Percentiles rank a stretch among this genome's conserved stretches.
phyloP scores from a whole-genome alignment of 2,113 vertebrate species.

The Grus americana region DNA sequence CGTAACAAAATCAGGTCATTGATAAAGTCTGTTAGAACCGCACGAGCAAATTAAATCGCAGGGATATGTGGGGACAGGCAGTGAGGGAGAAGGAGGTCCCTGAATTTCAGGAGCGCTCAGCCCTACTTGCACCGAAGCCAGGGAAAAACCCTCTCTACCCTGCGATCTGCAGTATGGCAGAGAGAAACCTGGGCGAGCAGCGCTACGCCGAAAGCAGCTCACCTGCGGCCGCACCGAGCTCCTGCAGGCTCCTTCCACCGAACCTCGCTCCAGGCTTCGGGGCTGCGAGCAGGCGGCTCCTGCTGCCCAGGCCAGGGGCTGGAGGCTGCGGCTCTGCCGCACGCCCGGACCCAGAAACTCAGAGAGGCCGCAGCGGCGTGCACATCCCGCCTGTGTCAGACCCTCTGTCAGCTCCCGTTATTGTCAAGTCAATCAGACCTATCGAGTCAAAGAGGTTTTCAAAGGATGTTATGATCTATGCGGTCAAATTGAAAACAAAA shows the following conservation, averaged over 20 bases:
- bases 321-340: background rate
- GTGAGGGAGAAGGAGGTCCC: background rate
- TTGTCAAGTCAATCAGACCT: rapidly evolving
- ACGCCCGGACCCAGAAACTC: rapidly evolving
- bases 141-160: background rate
- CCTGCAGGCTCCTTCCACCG: background rate
- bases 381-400: background rate
- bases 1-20: background rate
- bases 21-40: background rate
- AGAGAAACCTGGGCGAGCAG: background rate
- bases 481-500: background rate
- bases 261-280: background rate
- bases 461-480: background rate
- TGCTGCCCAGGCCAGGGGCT: rapidly evolving
- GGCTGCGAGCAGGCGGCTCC: background rate
- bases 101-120: background rate
- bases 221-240: background rate
- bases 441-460: background rate
- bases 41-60: rapidly evolving
- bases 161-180: background rate
- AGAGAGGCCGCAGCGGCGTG: rapidly evolving
- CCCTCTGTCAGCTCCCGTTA: no score
- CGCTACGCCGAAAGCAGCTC: background rate
- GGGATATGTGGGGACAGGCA: background rate
- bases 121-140: background rate